Conservation (phyloP, 2,888 invertebrate genomes). For the Cancer borealis region DNA sequence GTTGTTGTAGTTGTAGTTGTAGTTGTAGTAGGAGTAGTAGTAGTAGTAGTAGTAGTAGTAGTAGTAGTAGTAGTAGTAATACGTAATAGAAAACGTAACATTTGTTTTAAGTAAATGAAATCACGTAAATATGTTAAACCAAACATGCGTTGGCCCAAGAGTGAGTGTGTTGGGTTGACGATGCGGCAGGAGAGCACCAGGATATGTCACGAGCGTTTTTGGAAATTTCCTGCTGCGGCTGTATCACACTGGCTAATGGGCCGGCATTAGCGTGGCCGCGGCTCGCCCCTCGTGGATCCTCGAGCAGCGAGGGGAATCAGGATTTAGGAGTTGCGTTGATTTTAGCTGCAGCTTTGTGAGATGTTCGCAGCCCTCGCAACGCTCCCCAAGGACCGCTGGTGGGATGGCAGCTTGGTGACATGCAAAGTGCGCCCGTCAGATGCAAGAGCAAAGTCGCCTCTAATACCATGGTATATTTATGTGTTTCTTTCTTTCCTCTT, state of each 20-base stretch:
- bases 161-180: not conserved
- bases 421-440: not conserved
- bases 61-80: not conserved
- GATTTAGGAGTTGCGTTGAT: constrained; percentile 12
- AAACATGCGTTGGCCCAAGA: not conserved
- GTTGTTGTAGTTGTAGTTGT: too few relatives aligned
- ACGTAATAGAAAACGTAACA: not conserved
- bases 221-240: constrained; percentile 14
- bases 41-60: not conserved
- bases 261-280: not conserved
- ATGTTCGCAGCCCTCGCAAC: not conserved
- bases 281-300: constrained; percentile 22
- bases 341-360: constrained; percentile 32
- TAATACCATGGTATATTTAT: not conserved
- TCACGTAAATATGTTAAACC: not conserved
- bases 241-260: constrained; percentile 36
- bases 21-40: too few relatives aligned
- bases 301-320: constrained; percentile 1
- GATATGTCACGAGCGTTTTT: not conserved
- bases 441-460: not conserved
- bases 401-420: not conserved
- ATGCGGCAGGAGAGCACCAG: constrained; percentile 20
- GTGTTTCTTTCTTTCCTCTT: not conserved
- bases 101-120: not conserved
- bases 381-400: not conserved